phyloP scores from a whole-genome alignment of 2,888 invertebrate genomes.

The Diadegma fenestrale region DNA sequence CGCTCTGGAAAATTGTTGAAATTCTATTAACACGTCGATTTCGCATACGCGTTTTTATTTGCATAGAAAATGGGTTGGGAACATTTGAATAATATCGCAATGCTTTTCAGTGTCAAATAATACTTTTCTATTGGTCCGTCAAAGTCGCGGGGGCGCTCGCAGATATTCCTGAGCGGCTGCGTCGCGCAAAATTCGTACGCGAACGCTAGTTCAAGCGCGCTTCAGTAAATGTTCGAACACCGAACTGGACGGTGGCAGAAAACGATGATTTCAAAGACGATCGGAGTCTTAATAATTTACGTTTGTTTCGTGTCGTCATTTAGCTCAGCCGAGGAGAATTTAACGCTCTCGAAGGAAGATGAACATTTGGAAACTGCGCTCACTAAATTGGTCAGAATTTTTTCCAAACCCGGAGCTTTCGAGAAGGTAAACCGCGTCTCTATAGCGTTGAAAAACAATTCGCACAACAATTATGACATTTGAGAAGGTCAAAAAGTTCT shows the following conservation, averaged over 20 bases:
- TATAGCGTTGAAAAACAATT: slow-evolving; percentile 26
- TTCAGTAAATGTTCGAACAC: slow-evolving; percentile 58
- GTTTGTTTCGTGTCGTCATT: slow-evolving; percentile 1
- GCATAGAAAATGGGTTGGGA: background rate
- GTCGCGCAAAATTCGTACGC: slow-evolving; percentile 18
- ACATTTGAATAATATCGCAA: background rate
- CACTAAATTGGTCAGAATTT: slow-evolving; percentile 82
- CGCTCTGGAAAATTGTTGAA: background rate
- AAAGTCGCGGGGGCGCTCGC: slow-evolving; percentile 11
- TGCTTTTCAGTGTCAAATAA: background rate
- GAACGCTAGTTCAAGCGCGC: slow-evolving; percentile 12
- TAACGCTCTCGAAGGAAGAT: slow-evolving; percentile 62
- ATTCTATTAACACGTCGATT: background rate
- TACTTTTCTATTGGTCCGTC: slow-evolving; percentile 3
- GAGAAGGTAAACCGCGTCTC: slow-evolving; percentile 77
- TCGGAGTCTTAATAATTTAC: slow-evolving; percentile 23
- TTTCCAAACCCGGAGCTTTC: slow-evolving; percentile 84
- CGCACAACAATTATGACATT: background rate
- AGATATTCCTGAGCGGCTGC: background rate
- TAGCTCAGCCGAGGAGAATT: slow-evolving; percentile 70
- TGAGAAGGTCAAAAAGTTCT: background rate
- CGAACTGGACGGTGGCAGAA: slow-evolving; percentile 27
- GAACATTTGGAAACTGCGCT: slow-evolving; percentile 78
- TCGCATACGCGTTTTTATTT: background rate
- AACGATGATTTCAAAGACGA: slow-evolving; percentile 57